These are phyloP conservation scores for Crypturellus tataupa DNA, from an alignment of 2,797 vertebrate genomes.

Conservation along the genomic window DNA sequence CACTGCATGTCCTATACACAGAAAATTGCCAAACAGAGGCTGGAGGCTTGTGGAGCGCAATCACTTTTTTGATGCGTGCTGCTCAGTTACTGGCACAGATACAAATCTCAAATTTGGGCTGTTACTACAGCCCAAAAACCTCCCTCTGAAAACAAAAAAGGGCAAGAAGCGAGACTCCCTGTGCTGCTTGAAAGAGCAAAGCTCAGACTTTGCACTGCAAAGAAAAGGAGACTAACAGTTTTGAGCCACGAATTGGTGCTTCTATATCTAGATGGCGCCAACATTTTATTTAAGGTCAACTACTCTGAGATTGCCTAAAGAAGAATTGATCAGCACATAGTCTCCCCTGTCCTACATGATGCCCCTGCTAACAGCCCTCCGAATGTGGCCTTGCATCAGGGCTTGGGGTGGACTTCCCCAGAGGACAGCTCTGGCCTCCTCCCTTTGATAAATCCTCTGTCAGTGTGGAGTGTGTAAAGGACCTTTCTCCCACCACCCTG, in stretches of 20 bases:
- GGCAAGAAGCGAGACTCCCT: neutral
- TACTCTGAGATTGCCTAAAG: neutral
- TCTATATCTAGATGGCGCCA: neutral
- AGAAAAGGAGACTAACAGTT: neutral
- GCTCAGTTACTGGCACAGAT: neutral
- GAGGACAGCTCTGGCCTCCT: too few relatives aligned
- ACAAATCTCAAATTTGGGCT: neutral
- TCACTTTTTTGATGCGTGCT: neutral
- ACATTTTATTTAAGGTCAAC: neutral
- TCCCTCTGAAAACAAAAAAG: neutral
- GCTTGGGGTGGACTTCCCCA: neutral
- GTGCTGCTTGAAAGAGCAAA: neutral
- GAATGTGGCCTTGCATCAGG: fast-evolving
- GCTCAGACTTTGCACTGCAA: neutral
- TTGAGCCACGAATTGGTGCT: neutral
- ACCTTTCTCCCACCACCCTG: neutral
- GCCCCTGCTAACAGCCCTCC: fast-evolving
- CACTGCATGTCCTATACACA: neutral
- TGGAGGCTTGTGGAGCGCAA: neutral
- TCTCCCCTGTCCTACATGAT: neutral
- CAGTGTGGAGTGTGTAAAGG: neutral
- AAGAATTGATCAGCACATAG: neutral
- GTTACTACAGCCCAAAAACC: neutral
- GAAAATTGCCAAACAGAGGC: neutral
- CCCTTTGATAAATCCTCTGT: neutral